Percentiles rank a stretch among this genome's conserved stretches.
These are phyloP conservation scores for Podarcis siculus DNA, from an alignment of 2,797 vertebrate genomes.

Conservation along the genomic window DNA sequence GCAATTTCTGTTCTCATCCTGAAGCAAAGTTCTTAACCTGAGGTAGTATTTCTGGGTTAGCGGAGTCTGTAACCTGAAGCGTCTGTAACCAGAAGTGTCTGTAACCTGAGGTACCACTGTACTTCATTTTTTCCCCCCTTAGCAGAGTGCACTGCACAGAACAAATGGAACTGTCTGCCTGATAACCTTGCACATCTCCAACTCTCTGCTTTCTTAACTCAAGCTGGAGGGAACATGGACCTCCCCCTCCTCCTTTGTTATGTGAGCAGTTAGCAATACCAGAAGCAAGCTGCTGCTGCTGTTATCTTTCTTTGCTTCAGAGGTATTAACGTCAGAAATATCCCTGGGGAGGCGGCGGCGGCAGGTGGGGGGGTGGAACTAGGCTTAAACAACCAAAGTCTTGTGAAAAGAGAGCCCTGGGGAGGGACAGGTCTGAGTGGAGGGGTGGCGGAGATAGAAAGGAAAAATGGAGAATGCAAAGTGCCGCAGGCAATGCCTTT, in stretches of 20 bases:
- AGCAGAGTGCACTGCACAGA: neutral
- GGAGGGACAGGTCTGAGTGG: neutral
- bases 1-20: too few relatives aligned
- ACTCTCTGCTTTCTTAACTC: slow-evolving; percentile 10
- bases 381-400: slow-evolving; percentile 53
- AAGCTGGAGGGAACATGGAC: slow-evolving; percentile 5
- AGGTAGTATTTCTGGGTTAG: too few relatives aligned
- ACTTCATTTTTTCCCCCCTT: too few relatives aligned
- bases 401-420: slow-evolving; percentile 53
- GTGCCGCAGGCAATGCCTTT: slow-evolving; percentile 51
- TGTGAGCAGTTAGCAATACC: neutral
- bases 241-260: neutral
- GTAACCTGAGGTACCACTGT: too few relatives aligned
- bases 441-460: slow-evolving; percentile 25
- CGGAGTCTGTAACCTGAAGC: too few relatives aligned
- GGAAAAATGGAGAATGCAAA: slow-evolving; percentile 59
- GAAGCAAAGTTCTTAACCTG: too few relatives aligned
- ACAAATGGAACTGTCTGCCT: neutral
- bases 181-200: slow-evolving; percentile 34
- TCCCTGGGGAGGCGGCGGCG: neutral
- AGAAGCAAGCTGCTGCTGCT: neutral
- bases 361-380: neutral
- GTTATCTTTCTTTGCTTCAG: slow-evolving; percentile 26
- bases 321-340: slow-evolving; percentile 22
- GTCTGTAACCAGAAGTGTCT: too few relatives aligned